Base-by-base conservation (phyloP, 2,797 vertebrate species). In the Diglossa cyanea region DNA sequence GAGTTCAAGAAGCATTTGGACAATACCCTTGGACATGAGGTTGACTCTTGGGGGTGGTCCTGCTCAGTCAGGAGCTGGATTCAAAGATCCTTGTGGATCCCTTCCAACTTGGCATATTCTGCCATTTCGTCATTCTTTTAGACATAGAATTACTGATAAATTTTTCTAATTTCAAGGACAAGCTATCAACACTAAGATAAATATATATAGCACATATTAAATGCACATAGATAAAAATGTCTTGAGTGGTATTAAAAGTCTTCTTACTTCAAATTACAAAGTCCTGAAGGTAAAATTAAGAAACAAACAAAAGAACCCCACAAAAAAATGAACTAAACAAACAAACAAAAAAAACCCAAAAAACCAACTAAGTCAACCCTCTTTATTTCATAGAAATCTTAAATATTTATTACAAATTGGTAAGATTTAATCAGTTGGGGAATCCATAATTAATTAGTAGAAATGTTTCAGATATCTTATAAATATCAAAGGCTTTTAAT, bases 391-490 rank as follows among this genome's bases (percentile, higher is more conserved):
- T 65, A 19, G 92, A 96, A 96, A 93, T 87, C 74, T 97, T 95
- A 97, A 97, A 96, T 96, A 97, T 97, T 97, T 96, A 96, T 97
- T 90, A 90, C 19, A 84, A 66, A 61, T 45, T 82, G 31, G 74
- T 93, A 94, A 86, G 50, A 79, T 75, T 94, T 42, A 97, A 87
- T 96, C 96, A 95, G 94, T 97, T 96, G 96, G 79, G 94, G 61
- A 96, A 94, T 97, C 88, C 97, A 97, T 98, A 96, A 97, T 97
- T 98, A 97, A 98, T 97, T 86, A 95, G 81, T 77, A 87, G 90
- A 93, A 96, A 97, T 93, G 70, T 91, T 93, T 94, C 73, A 89
- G 79, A 94, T 97, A 79, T 86, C 95, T 96, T 95, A 95, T 96
- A 97, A 97, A 97, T 97, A 97, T 96, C 94, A 98, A 97, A 98